Conservation (phyloP, 2,888 invertebrate genomes). For the Hemithea aestivaria region DNA sequence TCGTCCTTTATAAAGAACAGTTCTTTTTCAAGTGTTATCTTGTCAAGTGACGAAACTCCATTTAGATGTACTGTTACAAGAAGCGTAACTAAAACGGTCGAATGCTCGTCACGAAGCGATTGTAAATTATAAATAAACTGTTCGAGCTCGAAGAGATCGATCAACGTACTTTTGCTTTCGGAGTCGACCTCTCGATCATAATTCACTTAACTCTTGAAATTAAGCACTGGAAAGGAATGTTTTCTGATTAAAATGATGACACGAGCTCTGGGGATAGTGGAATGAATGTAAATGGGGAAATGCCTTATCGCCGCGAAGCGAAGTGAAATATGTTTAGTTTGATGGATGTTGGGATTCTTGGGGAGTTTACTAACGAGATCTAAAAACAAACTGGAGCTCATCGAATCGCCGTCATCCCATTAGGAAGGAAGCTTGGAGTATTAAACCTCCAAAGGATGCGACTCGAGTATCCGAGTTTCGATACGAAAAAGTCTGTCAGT, state of each 20-base stretch:
- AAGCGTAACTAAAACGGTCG: constrained; percentile 49
- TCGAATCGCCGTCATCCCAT: constrained; percentile 52
- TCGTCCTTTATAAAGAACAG: constrained; percentile 48
- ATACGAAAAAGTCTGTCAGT: no score
- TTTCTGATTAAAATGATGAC: constrained; percentile 55
- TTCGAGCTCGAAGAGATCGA: constrained; percentile 38
- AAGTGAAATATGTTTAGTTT: constrained; percentile 57
- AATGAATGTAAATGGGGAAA: constrained; percentile 60
- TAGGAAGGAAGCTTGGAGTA: no score
- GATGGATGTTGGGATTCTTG: constrained; percentile 63
- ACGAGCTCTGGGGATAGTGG: constrained; percentile 28
- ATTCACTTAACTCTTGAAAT: constrained; percentile 29
- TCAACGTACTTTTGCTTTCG: constrained; percentile 43
- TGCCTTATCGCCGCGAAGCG: constrained; percentile 55
- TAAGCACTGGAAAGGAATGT: constrained; percentile 39
- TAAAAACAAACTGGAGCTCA: constrained; percentile 62
- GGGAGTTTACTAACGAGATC: constrained; percentile 56
- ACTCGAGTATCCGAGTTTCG: no score
- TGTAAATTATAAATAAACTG: constrained; percentile 54
- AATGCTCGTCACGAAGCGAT: constrained; percentile 55
- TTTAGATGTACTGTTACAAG: constrained; percentile 54
- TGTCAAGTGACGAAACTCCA: constrained; percentile 57
- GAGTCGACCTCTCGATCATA: constrained; percentile 38
- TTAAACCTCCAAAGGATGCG: no score
- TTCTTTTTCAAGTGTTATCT: constrained; percentile 59